These are phyloP conservation scores for Eupithecia pulchellata DNA, from an alignment of 2,888 invertebrate species.

Conservation along the genomic window DNA sequence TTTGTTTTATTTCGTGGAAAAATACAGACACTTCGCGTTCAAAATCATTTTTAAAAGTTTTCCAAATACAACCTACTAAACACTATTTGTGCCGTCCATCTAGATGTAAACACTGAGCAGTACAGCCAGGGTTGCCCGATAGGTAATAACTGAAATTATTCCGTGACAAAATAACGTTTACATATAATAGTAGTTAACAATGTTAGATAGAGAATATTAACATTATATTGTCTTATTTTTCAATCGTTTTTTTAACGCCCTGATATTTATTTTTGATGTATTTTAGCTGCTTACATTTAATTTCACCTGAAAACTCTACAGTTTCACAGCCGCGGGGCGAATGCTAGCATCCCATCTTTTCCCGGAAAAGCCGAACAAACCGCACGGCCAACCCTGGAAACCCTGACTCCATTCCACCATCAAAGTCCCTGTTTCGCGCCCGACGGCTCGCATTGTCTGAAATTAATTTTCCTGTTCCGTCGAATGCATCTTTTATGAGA, in stretches of 20 bases:
- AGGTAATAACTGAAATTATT: background rate
- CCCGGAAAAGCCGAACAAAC: background rate
- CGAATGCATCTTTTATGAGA: slow-evolving; percentile 78
- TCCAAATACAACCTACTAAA: slow-evolving; percentile 16
- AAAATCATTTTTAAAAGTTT: slow-evolving; percentile 16
- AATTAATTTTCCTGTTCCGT: slow-evolving; percentile 82
- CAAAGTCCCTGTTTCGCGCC: slow-evolving; percentile 52
- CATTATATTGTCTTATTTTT: background rate
- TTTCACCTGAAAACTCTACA: background rate
- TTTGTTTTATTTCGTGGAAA: background rate
- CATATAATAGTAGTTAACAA: background rate
- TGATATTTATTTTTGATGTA: too few relatives aligned
- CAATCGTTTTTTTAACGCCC: background rate
- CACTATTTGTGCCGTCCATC: slow-evolving; percentile 21
- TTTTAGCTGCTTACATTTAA: too few relatives aligned
- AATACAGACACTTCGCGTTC: background rate
- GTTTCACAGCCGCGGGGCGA: background rate
- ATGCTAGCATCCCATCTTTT: background rate
- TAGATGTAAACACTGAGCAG: slow-evolving; percentile 29
- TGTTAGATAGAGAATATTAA: too few relatives aligned
- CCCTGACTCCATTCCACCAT: slow-evolving; percentile 27
- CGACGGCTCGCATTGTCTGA: slow-evolving; percentile 68
- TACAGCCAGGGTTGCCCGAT: slow-evolving; percentile 14
- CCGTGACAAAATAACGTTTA: background rate
- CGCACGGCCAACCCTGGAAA: slow-evolving; percentile 7